Base-by-base conservation (phyloP, 2,113 vertebrate genomes). In the Diphyllodes magnificus region DNA sequence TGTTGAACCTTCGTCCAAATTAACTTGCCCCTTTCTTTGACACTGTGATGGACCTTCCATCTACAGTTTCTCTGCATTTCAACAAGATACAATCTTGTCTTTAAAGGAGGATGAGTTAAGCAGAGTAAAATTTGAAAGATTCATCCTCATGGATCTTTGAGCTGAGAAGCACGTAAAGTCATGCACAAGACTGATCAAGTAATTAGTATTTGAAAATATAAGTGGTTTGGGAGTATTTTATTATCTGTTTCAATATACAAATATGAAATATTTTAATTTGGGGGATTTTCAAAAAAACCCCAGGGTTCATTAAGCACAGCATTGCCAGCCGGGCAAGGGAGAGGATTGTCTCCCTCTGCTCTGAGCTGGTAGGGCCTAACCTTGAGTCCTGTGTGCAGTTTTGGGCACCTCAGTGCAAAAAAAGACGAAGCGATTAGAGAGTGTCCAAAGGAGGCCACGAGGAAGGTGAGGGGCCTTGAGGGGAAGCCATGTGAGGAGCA, bases 361-460 rank as follows among this genome's bases (percentile, higher is more conserved):
- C 65, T 64, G 57, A 28, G 21, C 24, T 54, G 56, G 9, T 1
- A 20, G 0, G 1, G 30, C 20, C n/a, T 25, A 2, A 21, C 30
- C 42, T 31, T 2, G 1, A 12, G 27, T 18, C 5, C 37, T 31
- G 30, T 3, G 56, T 7, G 11, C 30, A 54, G 11, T 17, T 71
- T 40, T 8, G 30, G 56, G 40, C 1, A 2, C 11, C 5, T 1
- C 25, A 40, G 11, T 12, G 18, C 18, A 25, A 47, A 17, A 54
- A 25, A 40, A 30, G 8, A 39, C 11, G 1, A 11, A 10, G 19
- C 10, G 35, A 15, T 35, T 24, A 12, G 30, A 47, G 49, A 40
- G 1, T 0, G 5, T 15, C 24, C 65, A 47, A 21, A 49, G 30
- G 13, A 54, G 33, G 9, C 30, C 50, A 35, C 0, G 0, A 24